Conservation (phyloP, 2,888 invertebrate species). For the Ethmia dodecea region DNA sequence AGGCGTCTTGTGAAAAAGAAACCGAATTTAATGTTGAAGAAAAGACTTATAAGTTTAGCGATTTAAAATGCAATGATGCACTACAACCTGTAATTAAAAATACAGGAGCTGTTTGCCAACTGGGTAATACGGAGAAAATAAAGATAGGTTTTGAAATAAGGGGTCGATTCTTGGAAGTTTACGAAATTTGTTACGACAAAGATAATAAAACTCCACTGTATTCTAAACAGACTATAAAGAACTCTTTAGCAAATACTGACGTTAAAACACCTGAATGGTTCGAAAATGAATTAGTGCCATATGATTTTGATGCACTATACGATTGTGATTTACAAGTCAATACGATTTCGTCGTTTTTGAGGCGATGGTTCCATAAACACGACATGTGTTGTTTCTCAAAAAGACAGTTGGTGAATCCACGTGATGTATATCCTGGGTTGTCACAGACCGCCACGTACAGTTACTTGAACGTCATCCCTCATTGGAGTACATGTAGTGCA, state of each 20-base stretch:
- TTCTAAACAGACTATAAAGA: conserved; percentile 24
- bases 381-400: conserved; percentile 39
- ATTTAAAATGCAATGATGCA: conserved; percentile 34
- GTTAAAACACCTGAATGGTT: conserved; percentile 22
- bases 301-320: conserved; percentile 32
- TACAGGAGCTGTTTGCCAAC: conserved; percentile 24
- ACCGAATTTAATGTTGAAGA: conserved; percentile 25
- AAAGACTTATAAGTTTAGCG: conserved; percentile 23
- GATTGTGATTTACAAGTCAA: conserved; percentile 28
- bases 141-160: conserved; percentile 28
- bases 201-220: conserved; percentile 29
- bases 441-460: conserved; percentile 33
- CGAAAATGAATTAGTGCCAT: conserved; percentile 18
- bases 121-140: conserved; percentile 25
- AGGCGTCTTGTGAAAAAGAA: conserved; percentile 29
- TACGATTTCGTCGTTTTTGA: conserved; percentile 19
- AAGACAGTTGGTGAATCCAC: conserved; percentile 39
- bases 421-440: conserved; percentile 39
- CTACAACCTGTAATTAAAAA: conserved; percentile 17
- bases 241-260: conserved; percentile 18
- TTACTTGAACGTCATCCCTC: conserved; percentile 43
- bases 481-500: conserved; percentile 41
- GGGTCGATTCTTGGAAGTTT: conserved; percentile 25
- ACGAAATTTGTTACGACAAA: conserved; percentile 37
- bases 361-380: conserved; percentile 18